These are phyloP conservation scores for Takifugu flavidus DNA, from an alignment of 2,113 vertebrate species.

Conservation along the genomic window DNA sequence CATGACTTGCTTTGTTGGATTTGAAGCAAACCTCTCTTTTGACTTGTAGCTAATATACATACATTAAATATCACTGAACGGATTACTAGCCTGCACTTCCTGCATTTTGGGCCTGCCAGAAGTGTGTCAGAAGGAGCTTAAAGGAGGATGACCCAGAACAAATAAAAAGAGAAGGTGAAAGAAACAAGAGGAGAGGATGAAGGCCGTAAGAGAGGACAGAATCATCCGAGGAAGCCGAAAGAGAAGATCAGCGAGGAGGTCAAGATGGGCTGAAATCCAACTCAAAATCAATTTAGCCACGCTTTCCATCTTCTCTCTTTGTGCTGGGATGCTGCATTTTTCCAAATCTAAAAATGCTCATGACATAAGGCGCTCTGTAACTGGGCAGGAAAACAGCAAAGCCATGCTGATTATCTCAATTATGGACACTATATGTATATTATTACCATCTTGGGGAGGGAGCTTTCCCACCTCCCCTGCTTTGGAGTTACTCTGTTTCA, in stretches of 20 bases:
- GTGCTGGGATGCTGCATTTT: too few relatives aligned
- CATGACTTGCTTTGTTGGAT: too few relatives aligned
- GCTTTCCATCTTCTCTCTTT: not conserved
- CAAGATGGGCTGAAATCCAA: slow-evolving; percentile 45
- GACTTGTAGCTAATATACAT: too few relatives aligned
- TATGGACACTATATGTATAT: slow-evolving; percentile 1
- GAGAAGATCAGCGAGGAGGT: slow-evolving; percentile 14
- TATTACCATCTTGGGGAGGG: slow-evolving; percentile 15
- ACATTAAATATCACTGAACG: too few relatives aligned
- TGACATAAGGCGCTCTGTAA: not conserved
- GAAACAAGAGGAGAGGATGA: not conserved
- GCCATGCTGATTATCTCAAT: slow-evolving; percentile 16
- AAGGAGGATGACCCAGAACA: not conserved
- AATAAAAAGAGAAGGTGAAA: too few relatives aligned
- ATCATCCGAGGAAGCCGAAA: not conserved
- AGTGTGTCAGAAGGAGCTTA: not conserved
- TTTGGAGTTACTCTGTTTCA: slow-evolving; percentile 4
- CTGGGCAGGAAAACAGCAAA: slow-evolving; percentile 28
- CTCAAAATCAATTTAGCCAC: slow-evolving; percentile 51
- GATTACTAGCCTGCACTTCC: too few relatives aligned
- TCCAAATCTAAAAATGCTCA: too few relatives aligned
- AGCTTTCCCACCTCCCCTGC: not conserved
- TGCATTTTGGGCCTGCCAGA: too few relatives aligned
- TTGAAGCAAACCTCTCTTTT: too few relatives aligned
- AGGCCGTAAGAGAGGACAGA: not conserved